These are phyloP conservation scores for Galerucella pusilla DNA, from an alignment of 2,888 invertebrate genomes.

Conservation along the genomic window DNA sequence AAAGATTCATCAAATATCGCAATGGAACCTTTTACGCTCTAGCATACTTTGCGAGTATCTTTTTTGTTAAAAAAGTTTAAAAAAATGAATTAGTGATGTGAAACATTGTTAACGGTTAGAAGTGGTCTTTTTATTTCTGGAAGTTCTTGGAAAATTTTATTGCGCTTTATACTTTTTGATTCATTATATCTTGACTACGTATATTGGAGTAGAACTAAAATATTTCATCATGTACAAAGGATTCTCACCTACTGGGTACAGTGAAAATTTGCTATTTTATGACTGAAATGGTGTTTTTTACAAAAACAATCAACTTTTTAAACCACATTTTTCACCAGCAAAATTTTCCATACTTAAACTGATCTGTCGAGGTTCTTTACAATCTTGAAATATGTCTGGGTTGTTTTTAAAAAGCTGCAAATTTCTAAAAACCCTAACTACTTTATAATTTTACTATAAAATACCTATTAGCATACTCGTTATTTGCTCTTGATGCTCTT, in stretches of 20 bases:
- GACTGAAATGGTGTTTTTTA: too few relatives aligned
- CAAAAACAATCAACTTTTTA: too few relatives aligned
- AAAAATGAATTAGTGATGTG: constrained; percentile 15
- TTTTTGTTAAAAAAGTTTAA: neutral
- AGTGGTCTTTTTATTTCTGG: neutral
- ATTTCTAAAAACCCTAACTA: too few relatives aligned
- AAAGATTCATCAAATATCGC: constrained; percentile 20
- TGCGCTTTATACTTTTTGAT: neutral
- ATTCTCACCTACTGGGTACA: too few relatives aligned
- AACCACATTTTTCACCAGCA: too few relatives aligned
- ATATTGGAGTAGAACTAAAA: neutral
- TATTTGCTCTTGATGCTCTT: neutral
- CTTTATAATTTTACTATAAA: neutral
- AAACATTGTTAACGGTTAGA: constrained; percentile 7
- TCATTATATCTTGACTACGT: neutral
- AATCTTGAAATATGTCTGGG: too few relatives aligned
- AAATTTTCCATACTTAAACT: too few relatives aligned
- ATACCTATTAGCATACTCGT: neutral
- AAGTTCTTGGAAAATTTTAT: neutral
- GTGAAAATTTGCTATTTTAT: too few relatives aligned
- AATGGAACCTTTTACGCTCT: constrained; percentile 17
- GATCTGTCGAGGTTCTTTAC: too few relatives aligned
- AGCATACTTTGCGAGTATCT: constrained; percentile 3
- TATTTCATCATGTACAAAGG: neutral
- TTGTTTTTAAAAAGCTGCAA: too few relatives aligned